phyloP scores from a whole-genome alignment of 2,797 vertebrate genomes.

The Microctenopoma stevenorrisi region DNA sequence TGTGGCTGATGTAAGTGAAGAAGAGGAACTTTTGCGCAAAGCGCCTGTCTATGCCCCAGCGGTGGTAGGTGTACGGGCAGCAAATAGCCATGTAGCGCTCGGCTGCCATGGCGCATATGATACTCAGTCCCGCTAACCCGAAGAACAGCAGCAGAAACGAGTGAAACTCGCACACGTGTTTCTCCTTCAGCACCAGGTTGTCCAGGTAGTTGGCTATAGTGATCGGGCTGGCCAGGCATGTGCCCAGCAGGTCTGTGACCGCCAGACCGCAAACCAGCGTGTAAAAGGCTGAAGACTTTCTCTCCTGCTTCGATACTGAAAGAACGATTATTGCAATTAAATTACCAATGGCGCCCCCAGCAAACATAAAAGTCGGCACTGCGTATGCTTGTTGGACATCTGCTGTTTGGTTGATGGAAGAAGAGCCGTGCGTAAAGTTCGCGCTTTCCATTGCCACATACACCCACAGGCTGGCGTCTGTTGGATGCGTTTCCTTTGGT shows the following conservation, averaged over 20 bases:
- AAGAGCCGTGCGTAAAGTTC: constrained; percentile 62
- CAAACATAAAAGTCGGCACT: constrained; percentile 88
- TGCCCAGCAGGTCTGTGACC: constrained; percentile 95
- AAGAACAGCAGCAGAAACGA: constrained; percentile 96
- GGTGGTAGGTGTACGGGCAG: constrained; percentile 94
- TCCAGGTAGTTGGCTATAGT: constrained; percentile 93
- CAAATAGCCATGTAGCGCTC: constrained; percentile 97
- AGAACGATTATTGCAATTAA: constrained; percentile 93
- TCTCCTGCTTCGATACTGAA: constrained; percentile 90
- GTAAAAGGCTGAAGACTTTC: constrained; percentile 95
- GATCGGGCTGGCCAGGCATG: constrained; percentile 93
- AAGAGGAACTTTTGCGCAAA: constrained; percentile 89
- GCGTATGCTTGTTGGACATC: neutral
- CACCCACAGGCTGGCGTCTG: constrained; percentile 13
- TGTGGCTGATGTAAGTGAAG: constrained; percentile 88
- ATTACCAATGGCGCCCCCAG: constrained; percentile 93
- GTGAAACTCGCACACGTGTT: constrained; percentile 88
- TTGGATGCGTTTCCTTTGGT: neutral
- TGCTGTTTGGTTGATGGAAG: constrained; percentile 24
- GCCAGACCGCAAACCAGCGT: constrained; percentile 94
- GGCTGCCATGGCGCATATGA: constrained; percentile 96
- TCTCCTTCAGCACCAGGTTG: constrained; percentile 82
- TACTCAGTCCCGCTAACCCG: constrained; percentile 91
- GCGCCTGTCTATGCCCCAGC: constrained; percentile 88
- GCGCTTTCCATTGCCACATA: constrained; percentile 36